These are phyloP conservation scores for Herpetotheres cachinnans DNA, from an alignment of 2,113 vertebrate genomes.

Conservation along the genomic window DNA sequence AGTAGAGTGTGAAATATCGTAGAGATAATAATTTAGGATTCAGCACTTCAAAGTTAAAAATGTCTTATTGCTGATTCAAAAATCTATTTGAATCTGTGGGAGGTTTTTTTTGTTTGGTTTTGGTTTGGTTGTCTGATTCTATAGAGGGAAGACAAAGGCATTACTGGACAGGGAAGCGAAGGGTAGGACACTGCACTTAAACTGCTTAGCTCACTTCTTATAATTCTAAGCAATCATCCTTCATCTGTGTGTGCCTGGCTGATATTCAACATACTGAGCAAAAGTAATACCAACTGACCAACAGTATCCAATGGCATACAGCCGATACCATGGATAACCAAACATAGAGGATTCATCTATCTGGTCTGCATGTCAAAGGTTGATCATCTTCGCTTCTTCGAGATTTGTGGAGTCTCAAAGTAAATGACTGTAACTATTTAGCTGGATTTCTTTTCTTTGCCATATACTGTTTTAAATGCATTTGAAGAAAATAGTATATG, in stretches of 20 bases:
- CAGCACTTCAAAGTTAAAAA: neutral
- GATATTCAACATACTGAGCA: neutral
- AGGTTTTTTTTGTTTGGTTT: fast-evolving
- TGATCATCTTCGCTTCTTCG: neutral
- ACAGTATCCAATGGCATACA: fast-evolving
- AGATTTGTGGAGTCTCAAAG: neutral
- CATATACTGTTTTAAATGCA: neutral
- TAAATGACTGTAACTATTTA: neutral
- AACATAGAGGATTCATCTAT: neutral
- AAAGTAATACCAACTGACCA: neutral
- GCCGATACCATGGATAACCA: neutral
- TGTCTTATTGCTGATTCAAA: neutral
- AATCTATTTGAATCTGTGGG: neutral
- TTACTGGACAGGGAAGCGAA: neutral
- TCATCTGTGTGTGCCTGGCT: neutral
- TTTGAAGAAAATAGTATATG: neutral
- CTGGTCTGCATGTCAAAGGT: neutral
- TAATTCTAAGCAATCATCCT: neutral
- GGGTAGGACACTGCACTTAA: neutral
- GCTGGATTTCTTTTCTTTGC: neutral
- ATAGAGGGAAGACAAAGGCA: neutral
- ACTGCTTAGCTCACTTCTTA: neutral
- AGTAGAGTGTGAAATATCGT: neutral
- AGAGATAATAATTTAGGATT: neutral
- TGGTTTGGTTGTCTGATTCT: neutral